Evolutionary conservation across 2,888 invertebrate genomes (phyloP).

Genomic region (Limenitis camilla): DNA sequence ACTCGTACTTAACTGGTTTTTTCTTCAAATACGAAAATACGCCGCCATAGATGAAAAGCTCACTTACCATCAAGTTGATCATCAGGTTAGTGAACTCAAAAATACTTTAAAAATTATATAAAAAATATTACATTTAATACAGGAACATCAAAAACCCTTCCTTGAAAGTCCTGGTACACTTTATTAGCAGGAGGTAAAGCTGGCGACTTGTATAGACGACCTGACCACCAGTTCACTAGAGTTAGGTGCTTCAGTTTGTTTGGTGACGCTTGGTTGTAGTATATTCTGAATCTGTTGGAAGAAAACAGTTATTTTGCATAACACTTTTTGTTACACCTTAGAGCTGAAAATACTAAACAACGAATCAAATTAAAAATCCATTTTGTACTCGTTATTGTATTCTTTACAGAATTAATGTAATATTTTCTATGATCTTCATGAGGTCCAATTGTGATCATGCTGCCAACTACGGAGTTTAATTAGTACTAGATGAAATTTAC

Average conservation of each 20-base stretch:
- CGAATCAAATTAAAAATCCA: too few relatives aligned
- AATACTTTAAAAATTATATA: background rate
- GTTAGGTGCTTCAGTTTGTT: conserved; percentile 73
- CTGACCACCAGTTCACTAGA: conserved; percentile 84
- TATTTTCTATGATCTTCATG: too few relatives aligned
- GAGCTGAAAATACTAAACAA: too few relatives aligned
- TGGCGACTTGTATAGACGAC: conserved; percentile 78
- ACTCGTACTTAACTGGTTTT: too few relatives aligned
- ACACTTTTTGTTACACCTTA: too few relatives aligned
- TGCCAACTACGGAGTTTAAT: too few relatives aligned
- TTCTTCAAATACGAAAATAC: too few relatives aligned
- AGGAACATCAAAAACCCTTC: conserved; percentile 78
- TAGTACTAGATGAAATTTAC: too few relatives aligned
- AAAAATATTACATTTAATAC: conserved; percentile 78
- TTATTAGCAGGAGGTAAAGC: conserved; percentile 76
- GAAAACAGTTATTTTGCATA: background rate
- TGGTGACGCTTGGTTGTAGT: conserved; percentile 81
- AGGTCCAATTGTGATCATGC: too few relatives aligned
- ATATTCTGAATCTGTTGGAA: conserved; percentile 76
- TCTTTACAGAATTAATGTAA: too few relatives aligned
- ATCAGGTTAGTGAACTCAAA: background rate
- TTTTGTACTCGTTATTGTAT: too few relatives aligned
- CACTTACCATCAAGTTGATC: background rate
- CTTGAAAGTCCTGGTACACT: conserved; percentile 79
- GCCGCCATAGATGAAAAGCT: too few relatives aligned